These are phyloP conservation scores for Eulimnadia texana DNA, from an alignment of 1,140 invertebrate genomes.

Conservation along the genomic window DNA sequence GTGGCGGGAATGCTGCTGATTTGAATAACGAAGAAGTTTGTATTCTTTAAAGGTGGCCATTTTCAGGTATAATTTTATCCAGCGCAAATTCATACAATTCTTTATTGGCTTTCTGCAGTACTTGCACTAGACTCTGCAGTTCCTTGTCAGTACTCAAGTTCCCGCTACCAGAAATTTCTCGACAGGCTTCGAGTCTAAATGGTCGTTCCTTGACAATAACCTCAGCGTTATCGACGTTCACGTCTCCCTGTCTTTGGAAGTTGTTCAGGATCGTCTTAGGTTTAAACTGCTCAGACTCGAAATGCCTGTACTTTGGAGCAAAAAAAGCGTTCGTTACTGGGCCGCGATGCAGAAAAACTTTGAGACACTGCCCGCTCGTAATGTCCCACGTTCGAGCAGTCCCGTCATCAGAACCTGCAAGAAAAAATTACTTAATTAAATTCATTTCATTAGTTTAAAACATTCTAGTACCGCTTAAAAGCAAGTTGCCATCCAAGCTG, in stretches of 20 bases:
- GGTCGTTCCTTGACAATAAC: background rate
- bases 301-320: constrained; percentile 32
- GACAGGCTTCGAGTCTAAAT: background rate
- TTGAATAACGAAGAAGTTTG: background rate
- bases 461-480: constrained; percentile 64
- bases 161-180: background rate
- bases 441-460: no score
- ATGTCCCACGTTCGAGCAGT: constrained; percentile 66
- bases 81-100: background rate
- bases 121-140: background rate
- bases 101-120: background rate
- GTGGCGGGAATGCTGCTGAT: background rate
- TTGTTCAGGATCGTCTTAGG: constrained; percentile 27
- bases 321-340: constrained; percentile 52
- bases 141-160: background rate
- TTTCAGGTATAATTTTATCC: background rate
- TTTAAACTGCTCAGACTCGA: constrained; percentile 30
- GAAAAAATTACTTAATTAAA: constrained; percentile 28
- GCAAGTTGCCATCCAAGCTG: constrained; percentile 45
- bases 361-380: constrained; percentile 48
- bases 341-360: constrained; percentile 52
- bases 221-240: background rate
- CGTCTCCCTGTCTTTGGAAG: constrained; percentile 15
- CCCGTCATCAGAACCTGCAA: constrained; percentile 58
- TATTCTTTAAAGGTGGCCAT: background rate